Evolutionary conservation across 2,888 invertebrate species (phyloP).

Genomic region (Zonitis immaculata): DNA sequence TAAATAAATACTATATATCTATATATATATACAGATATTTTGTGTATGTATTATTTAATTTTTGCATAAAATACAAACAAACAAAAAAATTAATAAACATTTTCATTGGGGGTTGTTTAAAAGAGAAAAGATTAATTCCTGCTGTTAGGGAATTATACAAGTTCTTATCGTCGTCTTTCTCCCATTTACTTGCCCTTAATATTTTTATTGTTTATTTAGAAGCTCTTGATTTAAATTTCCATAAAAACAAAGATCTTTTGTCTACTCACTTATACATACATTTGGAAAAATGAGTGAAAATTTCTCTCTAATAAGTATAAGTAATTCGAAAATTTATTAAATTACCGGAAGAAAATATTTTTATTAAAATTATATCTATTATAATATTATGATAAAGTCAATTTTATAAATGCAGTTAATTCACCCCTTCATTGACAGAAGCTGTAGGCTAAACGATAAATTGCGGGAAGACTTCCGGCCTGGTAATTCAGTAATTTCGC

Average conservation of each 20-base stretch:
- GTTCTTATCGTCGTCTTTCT: constrained; percentile 7
- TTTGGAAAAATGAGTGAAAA: too few species aligned
- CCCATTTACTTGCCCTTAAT: constrained; percentile 10
- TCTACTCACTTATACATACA: constrained; percentile 10
- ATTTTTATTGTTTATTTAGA: constrained; percentile 18
- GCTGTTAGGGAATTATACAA: constrained; percentile 3
- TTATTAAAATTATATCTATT: not conserved
- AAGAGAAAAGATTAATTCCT: constrained; percentile 11
- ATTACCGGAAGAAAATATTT: too few species aligned
- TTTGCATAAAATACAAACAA: not conserved
- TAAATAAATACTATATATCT: not conserved
- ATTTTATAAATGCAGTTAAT: not conserved
- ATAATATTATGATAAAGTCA: not conserved
- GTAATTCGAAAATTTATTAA: too few species aligned
- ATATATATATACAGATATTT: constrained; percentile 18
- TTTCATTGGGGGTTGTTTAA: constrained; percentile 6
- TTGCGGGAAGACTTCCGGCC: not conserved
- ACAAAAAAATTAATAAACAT: constrained; percentile 7
- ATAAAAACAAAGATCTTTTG: constrained; percentile 12
- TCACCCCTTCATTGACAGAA: not conserved
- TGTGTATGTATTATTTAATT: not conserved
- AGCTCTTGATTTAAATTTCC: constrained; percentile 12
- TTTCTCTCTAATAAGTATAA: too few species aligned
- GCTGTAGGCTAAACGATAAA: not conserved
- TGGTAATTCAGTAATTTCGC: constrained; percentile 5